These are phyloP conservation scores for Cryptotis parvus DNA, from an alignment of 2,113 vertebrate genomes.

Conservation along the genomic window DNA sequence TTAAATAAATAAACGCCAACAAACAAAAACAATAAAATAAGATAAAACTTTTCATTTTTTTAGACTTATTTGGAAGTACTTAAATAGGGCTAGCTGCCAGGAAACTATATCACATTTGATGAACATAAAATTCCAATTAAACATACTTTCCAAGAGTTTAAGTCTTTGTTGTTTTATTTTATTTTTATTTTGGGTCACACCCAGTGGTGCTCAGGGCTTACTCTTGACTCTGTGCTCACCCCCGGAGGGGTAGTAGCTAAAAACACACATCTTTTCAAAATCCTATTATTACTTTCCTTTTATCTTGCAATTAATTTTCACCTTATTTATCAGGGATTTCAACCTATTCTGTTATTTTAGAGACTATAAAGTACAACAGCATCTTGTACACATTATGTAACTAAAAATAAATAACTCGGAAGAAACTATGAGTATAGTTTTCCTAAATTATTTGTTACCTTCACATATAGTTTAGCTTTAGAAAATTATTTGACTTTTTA, in stretches of 20 bases:
- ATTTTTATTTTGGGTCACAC: too few species aligned
- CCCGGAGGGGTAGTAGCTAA: too few species aligned
- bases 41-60: neutral
- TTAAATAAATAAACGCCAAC: neutral
- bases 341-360: constrained; percentile 23
- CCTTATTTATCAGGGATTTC: neutral
- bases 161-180: neutral
- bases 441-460: neutral
- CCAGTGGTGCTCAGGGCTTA: too few species aligned
- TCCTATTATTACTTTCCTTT: neutral
- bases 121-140: constrained; percentile 16
- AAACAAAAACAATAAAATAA: neutral
- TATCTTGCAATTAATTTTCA: constrained; percentile 19
- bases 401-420: neutral
- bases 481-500: neutral
- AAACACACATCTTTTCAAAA: neutral
- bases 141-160: neutral
- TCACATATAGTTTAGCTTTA: neutral
- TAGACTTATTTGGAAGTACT: neutral
- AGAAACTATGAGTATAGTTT: neutral
- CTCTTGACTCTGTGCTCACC: too few species aligned
- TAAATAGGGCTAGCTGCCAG: neutral
- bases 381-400: neutral
- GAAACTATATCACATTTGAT: constrained; percentile 27
- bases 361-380: neutral